Percentiles rank a stretch among this genome's conserved stretches.
Conservation (phyloP, 2,797 vertebrate genomes). For the Hydrolagus colliei region DNA sequence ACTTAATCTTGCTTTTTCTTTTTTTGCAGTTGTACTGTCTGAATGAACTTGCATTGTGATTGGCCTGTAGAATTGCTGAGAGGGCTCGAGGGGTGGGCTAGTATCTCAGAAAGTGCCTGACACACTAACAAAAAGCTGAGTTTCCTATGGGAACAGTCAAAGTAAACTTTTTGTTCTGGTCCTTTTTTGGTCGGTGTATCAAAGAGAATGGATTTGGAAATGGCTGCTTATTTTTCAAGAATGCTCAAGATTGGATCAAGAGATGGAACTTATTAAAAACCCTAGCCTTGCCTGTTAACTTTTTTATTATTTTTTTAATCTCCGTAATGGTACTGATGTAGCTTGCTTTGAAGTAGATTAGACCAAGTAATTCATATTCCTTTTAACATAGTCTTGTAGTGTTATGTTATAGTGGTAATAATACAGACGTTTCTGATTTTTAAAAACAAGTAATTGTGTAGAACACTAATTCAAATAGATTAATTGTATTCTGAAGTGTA, state of each 20-base stretch:
- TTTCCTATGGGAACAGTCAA: constrained; percentile 97
- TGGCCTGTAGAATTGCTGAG: constrained; percentile 95
- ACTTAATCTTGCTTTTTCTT: not conserved
- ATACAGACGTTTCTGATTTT: constrained; percentile 90
- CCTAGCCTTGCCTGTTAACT: constrained; percentile 83
- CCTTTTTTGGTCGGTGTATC: constrained; percentile 78
- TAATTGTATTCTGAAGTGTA: constrained; percentile 99
- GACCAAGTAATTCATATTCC: constrained; percentile 78
- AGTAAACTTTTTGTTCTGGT: constrained; percentile 94
- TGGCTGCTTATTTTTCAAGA: constrained; percentile 72
- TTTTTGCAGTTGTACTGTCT: constrained; percentile 81
- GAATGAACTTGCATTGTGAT: constrained; percentile 97
- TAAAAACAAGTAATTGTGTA: constrained; percentile 94
- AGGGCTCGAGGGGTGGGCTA: constrained; percentile 85
- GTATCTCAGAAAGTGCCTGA: constrained; percentile 99
- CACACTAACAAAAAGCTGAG: constrained; percentile 94
- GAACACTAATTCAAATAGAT: constrained; percentile 98
- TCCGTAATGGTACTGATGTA: constrained; percentile 97
- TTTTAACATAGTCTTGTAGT: constrained; percentile 81
- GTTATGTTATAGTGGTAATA: constrained; percentile 95
- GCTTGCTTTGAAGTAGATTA: constrained; percentile 84
- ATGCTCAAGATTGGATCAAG: constrained; percentile 83
- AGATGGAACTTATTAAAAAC: constrained; percentile 77
- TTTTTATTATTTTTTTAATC: constrained; percentile 68
- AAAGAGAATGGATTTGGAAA: constrained; percentile 77